phyloP scores from a whole-genome alignment of 2,888 invertebrate species.

The Cinara cedri region DNA sequence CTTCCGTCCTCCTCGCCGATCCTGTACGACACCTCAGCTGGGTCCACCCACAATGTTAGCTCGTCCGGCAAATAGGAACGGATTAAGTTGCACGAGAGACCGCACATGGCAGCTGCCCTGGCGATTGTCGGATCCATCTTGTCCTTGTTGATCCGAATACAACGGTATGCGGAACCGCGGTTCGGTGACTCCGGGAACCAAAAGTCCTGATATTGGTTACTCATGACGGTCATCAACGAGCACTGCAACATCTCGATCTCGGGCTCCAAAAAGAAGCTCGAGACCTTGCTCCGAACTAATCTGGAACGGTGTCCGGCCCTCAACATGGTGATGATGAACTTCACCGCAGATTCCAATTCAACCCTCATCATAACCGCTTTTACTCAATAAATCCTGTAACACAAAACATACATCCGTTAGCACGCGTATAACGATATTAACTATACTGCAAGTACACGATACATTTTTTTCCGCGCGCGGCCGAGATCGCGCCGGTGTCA shows the following conservation, averaged over 20 bases:
- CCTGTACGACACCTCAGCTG: constrained; percentile 73
- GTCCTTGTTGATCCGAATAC: constrained; percentile 72
- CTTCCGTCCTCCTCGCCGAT: constrained; percentile 70
- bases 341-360: constrained; percentile 41
- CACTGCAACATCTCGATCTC: constrained; percentile 68
- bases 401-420: not conserved
- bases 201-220: constrained; percentile 70
- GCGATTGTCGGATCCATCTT: constrained; percentile 74
- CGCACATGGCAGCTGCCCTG: constrained; percentile 71
- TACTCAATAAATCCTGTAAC: not conserved
- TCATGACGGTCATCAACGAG: constrained; percentile 66
- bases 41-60: constrained; percentile 80
- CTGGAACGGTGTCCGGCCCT: constrained; percentile 62
- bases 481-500: no score
- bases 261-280: constrained; percentile 34
- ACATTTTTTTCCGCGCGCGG: no score
- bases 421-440: no score
- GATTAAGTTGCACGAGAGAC: constrained; percentile 68
- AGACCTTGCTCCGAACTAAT: constrained; percentile 65
- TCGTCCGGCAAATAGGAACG: constrained; percentile 70
- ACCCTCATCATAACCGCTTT: constrained; percentile 14
- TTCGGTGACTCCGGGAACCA: constrained; percentile 77
- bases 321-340: constrained; percentile 61
- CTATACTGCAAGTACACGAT: no score
- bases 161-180: constrained; percentile 74